These are phyloP conservation scores for Aleiodes leptofemur DNA, from an alignment of 2,888 invertebrate species.

Conservation along the genomic window DNA sequence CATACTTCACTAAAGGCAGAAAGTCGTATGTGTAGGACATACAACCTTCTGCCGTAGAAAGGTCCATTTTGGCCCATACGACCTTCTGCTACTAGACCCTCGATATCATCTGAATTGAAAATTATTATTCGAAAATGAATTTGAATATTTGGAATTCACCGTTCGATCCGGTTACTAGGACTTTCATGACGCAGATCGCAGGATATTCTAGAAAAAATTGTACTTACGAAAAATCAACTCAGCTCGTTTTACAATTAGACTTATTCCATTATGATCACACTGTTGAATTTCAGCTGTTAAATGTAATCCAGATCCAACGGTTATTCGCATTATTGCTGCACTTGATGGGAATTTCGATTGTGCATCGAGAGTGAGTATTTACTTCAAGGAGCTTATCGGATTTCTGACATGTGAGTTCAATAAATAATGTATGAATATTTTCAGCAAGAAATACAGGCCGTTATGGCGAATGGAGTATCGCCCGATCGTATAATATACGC, in stretches of 20 bases:
- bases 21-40: too few relatives aligned
- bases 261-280: neutral
- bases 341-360: conserved; percentile 81
- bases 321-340: conserved; percentile 75
- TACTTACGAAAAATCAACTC: too few relatives aligned
- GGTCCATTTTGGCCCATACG: too few relatives aligned
- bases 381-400: neutral
- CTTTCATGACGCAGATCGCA: too few relatives aligned
- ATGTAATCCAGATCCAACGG: conserved; percentile 78
- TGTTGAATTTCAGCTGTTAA: conserved; percentile 77
- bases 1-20: too few relatives aligned
- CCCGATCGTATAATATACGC: conserved; percentile 78
- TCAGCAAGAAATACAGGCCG: conserved; percentile 78
- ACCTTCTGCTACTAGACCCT: too few relatives aligned
- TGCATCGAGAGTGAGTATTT: conserved; percentile 75
- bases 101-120: too few relatives aligned
- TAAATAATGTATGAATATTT: conserved; percentile 35
- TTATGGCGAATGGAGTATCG: conserved; percentile 76
- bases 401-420: neutral
- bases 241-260: too few relatives aligned
- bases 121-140: neutral
- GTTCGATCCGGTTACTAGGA: too few relatives aligned
- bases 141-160: too few relatives aligned
- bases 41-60: too few relatives aligned
- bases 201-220: too few relatives aligned